Base-by-base conservation (phyloP, 1,140 invertebrate species). In the Temnothorax longispinosus region DNA sequence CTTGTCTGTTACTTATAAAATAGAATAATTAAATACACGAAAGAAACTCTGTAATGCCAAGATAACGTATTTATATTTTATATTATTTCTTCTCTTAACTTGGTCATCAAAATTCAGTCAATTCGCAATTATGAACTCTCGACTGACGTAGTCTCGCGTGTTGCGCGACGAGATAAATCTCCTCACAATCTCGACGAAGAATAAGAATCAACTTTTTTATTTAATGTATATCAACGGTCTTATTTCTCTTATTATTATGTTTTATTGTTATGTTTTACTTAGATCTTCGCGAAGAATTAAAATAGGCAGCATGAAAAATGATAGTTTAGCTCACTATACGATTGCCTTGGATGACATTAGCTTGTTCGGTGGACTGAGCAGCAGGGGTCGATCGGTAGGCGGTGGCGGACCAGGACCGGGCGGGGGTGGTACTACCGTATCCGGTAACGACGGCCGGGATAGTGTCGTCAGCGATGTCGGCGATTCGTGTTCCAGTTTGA, bases 321-420 rank as follows among this genome's bases (percentile, higher is more conserved):
- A 92, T 94, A 94, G 93, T 90, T 92, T 93, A 93, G 91, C 88
- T 92, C 64, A 91, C 54, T 86, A 89, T 89, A 88, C 72, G 41
- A 89, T 82, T 93, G 78, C 78, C 85, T 93, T 92, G 86, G 90
- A 87, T 92, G 92, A 93, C 88, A 93, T 94, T 93, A 95, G 95
- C 92, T 94, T 95, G 92, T 95, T 95, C 93, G 91, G 93, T 90
- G 94, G 93, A 89, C 90, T 94, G 88, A 94, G 92, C 91, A 94
- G 92, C 88, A 93, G 93, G 90, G 91, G 91, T 89, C 91, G 91
- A 90, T 87, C 89, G 41, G 87, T 87, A 85, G 88, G 88, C 81
- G 88, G 75, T 35, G 87, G 85, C 87, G 91, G 90, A 71, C 76
- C 91, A 56, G 88, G 88, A 78, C 86, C 87, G 35, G 82, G 87